Percentiles rank a stretch among this genome's conserved stretches.
Conservation (phyloP, 1,140 invertebrate genomes). For the Rhizoglyphus robini region DNA sequence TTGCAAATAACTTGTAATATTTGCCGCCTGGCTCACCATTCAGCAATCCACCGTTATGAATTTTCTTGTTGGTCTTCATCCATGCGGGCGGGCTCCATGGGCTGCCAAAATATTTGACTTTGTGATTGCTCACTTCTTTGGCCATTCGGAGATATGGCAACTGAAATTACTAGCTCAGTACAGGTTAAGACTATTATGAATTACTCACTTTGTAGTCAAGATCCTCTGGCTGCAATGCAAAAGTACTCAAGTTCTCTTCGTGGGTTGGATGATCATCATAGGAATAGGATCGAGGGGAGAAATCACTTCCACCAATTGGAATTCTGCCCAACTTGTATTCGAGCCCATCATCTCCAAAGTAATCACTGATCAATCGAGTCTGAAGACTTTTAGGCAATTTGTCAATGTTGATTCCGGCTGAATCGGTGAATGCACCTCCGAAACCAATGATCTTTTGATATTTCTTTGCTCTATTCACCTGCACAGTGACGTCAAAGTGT, state of each 20-base stretch:
- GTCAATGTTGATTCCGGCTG: conserved; percentile 38
- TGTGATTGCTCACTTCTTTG: conserved; percentile 31
- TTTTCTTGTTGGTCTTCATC: conserved; percentile 40
- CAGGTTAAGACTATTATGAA: neutral
- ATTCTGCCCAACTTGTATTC: conserved; percentile 60
- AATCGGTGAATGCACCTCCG: conserved; percentile 71
- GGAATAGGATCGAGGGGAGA: conserved; percentile 52
- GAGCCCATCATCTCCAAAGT: conserved; percentile 32
- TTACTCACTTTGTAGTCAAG: conserved; percentile 42
- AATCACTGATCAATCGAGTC: conserved; percentile 8
- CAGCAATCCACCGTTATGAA: conserved; percentile 34
- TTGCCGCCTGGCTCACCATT: conserved; percentile 35
- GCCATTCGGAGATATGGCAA: conserved; percentile 49
- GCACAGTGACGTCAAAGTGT: neutral
- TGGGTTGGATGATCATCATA: conserved; percentile 46
- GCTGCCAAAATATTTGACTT: conserved; percentile 46
- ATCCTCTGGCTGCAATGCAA: conserved; percentile 51
- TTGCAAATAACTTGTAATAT: conserved; percentile 39
- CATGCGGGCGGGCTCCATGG: conserved; percentile 52
- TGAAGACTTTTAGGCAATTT: neutral
- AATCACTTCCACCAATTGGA: conserved; percentile 70
- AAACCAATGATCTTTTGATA: conserved; percentile 50
- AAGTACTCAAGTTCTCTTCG: conserved; percentile 50
- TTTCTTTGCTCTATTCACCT: conserved; percentile 21
- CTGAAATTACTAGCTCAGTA: conserved; percentile 32